These are phyloP conservation scores for Microctonus hyperodae DNA, from an alignment of 2,888 invertebrate species.

Conservation along the genomic window DNA sequence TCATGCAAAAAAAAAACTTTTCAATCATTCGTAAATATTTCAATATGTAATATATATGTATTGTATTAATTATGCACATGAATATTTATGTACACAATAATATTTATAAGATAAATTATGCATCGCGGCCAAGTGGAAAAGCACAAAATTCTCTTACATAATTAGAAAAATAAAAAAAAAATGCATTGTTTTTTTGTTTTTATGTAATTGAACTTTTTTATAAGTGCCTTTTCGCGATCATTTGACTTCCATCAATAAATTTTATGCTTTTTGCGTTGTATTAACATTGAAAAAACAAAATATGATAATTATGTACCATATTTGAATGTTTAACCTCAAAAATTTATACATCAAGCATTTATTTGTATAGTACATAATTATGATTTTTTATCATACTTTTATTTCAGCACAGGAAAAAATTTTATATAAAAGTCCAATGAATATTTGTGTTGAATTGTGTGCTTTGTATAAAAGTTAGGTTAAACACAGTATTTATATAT, in stretches of 20 bases:
- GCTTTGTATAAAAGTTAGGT: too few species aligned
- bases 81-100: conserved; percentile 20
- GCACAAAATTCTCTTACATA: not conserved
- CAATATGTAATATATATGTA: conserved; percentile 6
- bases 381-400: too few species aligned
- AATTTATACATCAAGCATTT: too few species aligned
- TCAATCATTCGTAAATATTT: conserved; percentile 37
- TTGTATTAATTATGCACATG: conserved; percentile 17
- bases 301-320: too few species aligned
- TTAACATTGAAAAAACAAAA: too few species aligned
- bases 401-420: too few species aligned
- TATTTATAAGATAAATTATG: too few species aligned
- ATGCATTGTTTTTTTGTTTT: not conserved
- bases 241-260: conserved; percentile 3
- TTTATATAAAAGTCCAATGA: too few species aligned
- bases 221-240: not conserved
- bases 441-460: too few species aligned
- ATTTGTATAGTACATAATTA: too few species aligned
- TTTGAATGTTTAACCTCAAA: too few species aligned
- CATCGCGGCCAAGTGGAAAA: not conserved
- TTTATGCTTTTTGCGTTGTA: not conserved
- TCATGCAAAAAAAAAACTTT: conserved; percentile 31
- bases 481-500: too few species aligned
- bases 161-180: not conserved
- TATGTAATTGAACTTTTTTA: not conserved